Conservation (phyloP, 2,797 vertebrate species). For the Lophius americanus region DNA sequence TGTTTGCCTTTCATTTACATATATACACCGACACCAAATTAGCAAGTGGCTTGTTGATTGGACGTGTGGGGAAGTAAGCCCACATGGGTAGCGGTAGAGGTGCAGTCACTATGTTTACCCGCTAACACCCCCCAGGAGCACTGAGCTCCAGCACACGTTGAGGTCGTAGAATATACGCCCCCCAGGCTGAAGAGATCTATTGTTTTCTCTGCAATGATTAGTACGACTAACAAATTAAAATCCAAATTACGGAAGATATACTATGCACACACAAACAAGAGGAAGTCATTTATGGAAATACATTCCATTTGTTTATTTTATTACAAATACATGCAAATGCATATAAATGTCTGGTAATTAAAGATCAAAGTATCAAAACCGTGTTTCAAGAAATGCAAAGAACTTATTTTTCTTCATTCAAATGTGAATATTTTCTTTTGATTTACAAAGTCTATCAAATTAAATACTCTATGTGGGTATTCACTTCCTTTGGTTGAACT, state of each 20-base stretch:
- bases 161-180: constrained; percentile 69
- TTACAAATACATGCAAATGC: constrained; percentile 10
- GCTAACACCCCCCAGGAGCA: constrained; percentile 75
- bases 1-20: constrained; percentile 84
- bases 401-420: background rate
- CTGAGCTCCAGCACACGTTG: constrained; percentile 66
- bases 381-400: background rate
- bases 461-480: constrained; percentile 39
- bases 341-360: background rate
- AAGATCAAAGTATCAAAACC: constrained; percentile 5
- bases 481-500: constrained; percentile 38
- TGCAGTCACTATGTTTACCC: constrained; percentile 80
- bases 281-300: too few relatives aligned
- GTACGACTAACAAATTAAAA: constrained; percentile 70
- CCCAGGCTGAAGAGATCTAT: constrained; percentile 65
- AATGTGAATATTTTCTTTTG: constrained; percentile 37
- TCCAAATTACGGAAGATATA: constrained; percentile 50
- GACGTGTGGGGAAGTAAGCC: constrained; percentile 77
- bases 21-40: constrained; percentile 79
- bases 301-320: constrained; percentile 13
- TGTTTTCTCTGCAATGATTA: constrained; percentile 76
- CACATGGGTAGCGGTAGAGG: constrained; percentile 61
- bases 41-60: constrained; percentile 79
- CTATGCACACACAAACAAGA: constrained; percentile 11
- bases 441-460: constrained; percentile 56